A percentile compares a stretch with the other conserved stretches of the same genome.
phyloP scores from a whole-genome alignment of 2,797 vertebrate species.

The Hippoglossus hippoglossus region DNA sequence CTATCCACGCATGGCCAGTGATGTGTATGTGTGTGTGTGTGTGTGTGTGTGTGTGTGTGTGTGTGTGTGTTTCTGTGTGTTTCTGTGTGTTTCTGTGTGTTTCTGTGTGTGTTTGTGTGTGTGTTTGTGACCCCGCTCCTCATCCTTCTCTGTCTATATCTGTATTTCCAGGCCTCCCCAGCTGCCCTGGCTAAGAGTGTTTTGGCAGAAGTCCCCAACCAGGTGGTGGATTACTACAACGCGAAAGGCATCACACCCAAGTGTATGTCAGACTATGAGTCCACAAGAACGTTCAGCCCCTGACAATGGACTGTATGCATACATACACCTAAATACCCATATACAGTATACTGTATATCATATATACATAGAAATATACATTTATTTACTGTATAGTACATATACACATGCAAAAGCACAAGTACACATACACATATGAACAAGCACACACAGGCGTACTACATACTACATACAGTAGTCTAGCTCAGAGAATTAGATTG shows the following conservation, averaged over 20 bases:
- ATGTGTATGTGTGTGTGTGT: slow-evolving; percentile 13
- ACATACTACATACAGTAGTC: slow-evolving; percentile 65
- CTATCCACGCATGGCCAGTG: slow-evolving; percentile 16
- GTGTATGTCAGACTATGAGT: slow-evolving; percentile 95
- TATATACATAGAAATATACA: slow-evolving; percentile 59
- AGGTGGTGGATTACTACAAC: slow-evolving; percentile 99
- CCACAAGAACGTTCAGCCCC: slow-evolving; percentile 95
- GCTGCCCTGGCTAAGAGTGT: slow-evolving; percentile 98
- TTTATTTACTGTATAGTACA: slow-evolving; percentile 73
- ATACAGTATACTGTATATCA: slow-evolving; percentile 75
- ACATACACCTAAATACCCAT: slow-evolving; percentile 62
- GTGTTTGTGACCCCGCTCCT: slow-evolving; percentile 34
- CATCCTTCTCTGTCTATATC: slow-evolving; percentile 36
- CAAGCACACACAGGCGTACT: slow-evolving; percentile 55
- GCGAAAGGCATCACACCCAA: slow-evolving; percentile 98
- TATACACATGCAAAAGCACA: slow-evolving; percentile 73
- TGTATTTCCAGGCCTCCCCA: slow-evolving; percentile 91
- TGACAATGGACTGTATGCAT: slow-evolving; percentile 82
- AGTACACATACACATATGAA: slow-evolving; percentile 65
- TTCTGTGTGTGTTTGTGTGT: not conserved
- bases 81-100: not conserved
- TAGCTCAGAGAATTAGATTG: slow-evolving; percentile 81
- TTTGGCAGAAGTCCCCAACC: slow-evolving; percentile 98
- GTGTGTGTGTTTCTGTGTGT: too few relatives aligned
- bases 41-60: not conserved